Evolutionary conservation across 2,113 vertebrate genomes (phyloP), one percentile per base, ranked within the genome.

Genomic region (Lampris incognitus): DNA sequence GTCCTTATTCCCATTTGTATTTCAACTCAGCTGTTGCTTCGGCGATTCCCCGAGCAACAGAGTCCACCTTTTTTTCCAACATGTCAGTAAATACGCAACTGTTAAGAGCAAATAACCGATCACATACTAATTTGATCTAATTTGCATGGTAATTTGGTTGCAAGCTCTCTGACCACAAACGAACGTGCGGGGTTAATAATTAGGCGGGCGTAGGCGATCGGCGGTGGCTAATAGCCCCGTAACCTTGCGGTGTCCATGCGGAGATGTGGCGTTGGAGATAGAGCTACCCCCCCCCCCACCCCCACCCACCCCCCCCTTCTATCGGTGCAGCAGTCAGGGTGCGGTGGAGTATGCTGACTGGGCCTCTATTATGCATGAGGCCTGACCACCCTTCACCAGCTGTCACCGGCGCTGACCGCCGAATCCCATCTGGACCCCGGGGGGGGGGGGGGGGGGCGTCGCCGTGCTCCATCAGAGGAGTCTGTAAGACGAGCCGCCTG

Each of bases 401-500:
- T 93, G 92, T 93, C 93, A 91, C 85, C 69, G 85, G 85, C 89
- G 82, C 91, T 93, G 92, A 93, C 93, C 93, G 88, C 88, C 90
- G 89, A 92, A 88, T 90, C 92, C 90, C 90, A 91, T 89, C 91
- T 88, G 85, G 87, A 87, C 86, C 83, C 85, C 65, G 64, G 84
- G 81, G n/a, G n/a, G n/a, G n/a, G n/a, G n/a, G n/a, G n/a, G n/a
- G n/a, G n/a, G 24, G 88, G 85, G 91, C 76, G 79, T 78, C 83
- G 87, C 80, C 37, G 69, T 69, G 64, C 64, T 91, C 89, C 89
- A 85, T 90, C 88, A 91, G 92, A 24, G 87, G 83, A 86, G 85
- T 76, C 87, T 92, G 90, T 89, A 89, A 94, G 89, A 89, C 87
- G 84, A 92, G 85, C 77, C 88, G 83, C 73, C 88, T 91, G 90